Base-by-base conservation (phyloP, 2,888 invertebrate species). In the Melanotus villosus region DNA sequence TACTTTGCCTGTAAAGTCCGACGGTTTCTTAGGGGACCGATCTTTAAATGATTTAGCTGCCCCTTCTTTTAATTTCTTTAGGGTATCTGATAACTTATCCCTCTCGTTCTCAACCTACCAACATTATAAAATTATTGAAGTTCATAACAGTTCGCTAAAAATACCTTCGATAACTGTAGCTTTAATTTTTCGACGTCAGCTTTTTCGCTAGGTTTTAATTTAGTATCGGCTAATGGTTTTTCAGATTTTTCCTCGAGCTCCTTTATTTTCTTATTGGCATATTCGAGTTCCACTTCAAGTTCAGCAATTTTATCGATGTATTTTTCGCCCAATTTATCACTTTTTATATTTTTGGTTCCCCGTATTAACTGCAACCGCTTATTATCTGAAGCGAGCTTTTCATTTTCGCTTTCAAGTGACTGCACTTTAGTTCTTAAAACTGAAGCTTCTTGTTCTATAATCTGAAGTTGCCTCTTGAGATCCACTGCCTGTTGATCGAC, bases 371-470 rank as follows among this genome's bases (percentile, higher is more conserved):
- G 90, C 76, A 93, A 81, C 70, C 90, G 89, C 77, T 92, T 93
- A 79, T 94, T 94, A 83, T 94, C 94, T 50, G 89, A 87, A 66
- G 86, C 85, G 57, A 95, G 81, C 82, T 91, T 92, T 73, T 94
- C 94, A 80, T 93, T 93, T 79, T 95, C 94, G 32, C 85, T 85
- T 84, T 94, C 93, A 19, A 94, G 83, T 30, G 86, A 87, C 79
- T 90, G 89, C 14, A 90, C 89, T 84, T 92, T 93, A 23, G 88
- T 86, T 73, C 92, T 86, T 57, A 93, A 84, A 56, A 92, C 89
- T 59, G 86, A 86, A 1, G 91, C 91, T 84, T 94, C 94, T 83
- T 93, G 92, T 82, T 94, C 93, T 59, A 93, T 90, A 0, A 92
- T 87, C 84, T 92, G 92, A 45, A 94, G 85, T 82, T 94, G 93